These are phyloP conservation scores for Homarus americanus DNA, from an alignment of 1,140 invertebrate species.

Conservation along the genomic window DNA sequence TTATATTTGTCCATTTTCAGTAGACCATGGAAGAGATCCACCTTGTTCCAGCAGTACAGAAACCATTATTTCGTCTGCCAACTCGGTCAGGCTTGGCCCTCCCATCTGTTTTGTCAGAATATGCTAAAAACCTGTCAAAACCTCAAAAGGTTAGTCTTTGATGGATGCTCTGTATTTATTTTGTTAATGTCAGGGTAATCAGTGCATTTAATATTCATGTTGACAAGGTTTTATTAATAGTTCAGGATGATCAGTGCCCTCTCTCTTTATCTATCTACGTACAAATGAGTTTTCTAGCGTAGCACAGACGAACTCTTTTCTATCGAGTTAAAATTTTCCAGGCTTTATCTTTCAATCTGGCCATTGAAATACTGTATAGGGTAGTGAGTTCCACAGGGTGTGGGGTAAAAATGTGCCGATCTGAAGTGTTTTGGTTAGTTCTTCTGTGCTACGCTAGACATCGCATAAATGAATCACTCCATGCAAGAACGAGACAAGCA, in stretches of 20 bases:
- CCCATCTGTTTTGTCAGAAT: constrained; percentile 16
- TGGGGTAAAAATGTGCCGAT: too few species aligned
- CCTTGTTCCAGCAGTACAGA: constrained; percentile 41
- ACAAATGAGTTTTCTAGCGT: neutral
- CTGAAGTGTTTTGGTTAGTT: too few species aligned
- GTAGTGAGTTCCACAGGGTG: too few species aligned
- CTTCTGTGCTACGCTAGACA: too few species aligned
- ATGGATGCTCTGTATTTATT: neutral
- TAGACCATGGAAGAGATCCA: constrained; percentile 54
- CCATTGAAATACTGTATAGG: too few species aligned
- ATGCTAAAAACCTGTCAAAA: constrained; percentile 27
- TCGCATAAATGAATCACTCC: too few species aligned
- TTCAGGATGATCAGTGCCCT: neutral
- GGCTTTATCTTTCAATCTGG: neutral
- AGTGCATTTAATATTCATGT: too few species aligned
- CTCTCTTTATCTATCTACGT: too few species aligned
- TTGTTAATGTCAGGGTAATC: neutral
- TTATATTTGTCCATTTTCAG: neutral
- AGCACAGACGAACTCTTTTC: neutral
- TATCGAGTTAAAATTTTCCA: neutral
- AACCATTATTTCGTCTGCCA: constrained; percentile 40
- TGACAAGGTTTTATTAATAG: neutral
- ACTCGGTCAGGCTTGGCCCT: constrained; percentile 9
- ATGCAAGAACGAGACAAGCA: too few species aligned
- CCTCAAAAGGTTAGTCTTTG: constrained; percentile 51